Conservation (phyloP, 2,888 invertebrate species). For the Argyresthia albistria region DNA sequence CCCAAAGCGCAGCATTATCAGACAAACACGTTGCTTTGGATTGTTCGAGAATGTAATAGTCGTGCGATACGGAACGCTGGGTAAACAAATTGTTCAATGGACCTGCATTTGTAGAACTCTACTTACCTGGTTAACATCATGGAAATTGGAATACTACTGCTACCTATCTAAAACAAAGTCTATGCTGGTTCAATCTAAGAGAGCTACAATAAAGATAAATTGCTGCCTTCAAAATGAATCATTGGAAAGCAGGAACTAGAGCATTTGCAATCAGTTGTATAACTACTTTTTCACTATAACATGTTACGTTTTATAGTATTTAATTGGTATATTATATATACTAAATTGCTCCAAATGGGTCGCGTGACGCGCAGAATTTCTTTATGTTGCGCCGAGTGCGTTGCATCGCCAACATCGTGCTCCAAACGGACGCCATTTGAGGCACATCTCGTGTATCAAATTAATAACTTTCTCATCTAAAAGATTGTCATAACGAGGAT, state of each 20-base stretch:
- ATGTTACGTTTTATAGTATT: conserved; percentile 6
- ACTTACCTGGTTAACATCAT: neutral
- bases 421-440: conserved; percentile 20
- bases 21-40: neutral
- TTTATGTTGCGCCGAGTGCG: neutral
- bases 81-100: neutral
- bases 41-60: neutral
- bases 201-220: too few species aligned
- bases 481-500: neutral
- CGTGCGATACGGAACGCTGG: neutral
- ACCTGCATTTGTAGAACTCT: neutral
- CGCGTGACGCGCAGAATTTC: conserved; percentile 6
- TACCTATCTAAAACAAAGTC: too few species aligned
- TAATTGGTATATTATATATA: conserved; percentile 7
- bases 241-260: conserved; percentile 5
- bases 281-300: conserved; percentile 7
- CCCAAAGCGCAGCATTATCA: neutral
- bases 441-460: conserved; percentile 17
- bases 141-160: neutral
- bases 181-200: neutral
- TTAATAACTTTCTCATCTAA: conserved; percentile 43
- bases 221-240: neutral
- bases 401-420: neutral
- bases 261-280: conserved; percentile 6
- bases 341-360: conserved; percentile 8